Evolutionary conservation across 2,888 invertebrate species (phyloP).

Genomic region (Xestia c-nigrum): DNA sequence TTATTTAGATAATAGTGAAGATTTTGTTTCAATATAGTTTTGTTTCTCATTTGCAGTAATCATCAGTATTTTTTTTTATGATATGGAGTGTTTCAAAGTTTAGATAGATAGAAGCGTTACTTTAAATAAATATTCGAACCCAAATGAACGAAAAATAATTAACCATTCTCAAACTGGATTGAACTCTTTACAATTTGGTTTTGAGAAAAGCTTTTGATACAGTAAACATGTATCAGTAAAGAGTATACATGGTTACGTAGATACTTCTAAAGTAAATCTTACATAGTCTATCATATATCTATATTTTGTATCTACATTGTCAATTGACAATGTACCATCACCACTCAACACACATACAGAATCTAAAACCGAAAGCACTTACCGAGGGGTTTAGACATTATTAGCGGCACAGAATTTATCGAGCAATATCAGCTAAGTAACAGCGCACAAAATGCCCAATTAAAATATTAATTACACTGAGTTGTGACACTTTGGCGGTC

Average conservation of each 20-base stretch:
- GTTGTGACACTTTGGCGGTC: conserved; percentile 85
- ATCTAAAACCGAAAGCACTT: conserved; percentile 76
- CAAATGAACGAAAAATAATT: background rate
- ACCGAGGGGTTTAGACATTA: conserved; percentile 78
- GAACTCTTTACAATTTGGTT: background rate
- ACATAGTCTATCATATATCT: background rate
- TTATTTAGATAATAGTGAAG: background rate
- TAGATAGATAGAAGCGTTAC: no score
- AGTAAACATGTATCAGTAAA: background rate
- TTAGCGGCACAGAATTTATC: conserved; percentile 87
- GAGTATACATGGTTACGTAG: background rate
- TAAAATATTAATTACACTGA: conserved; percentile 90
- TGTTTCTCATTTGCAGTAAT: background rate
- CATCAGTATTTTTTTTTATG: background rate
- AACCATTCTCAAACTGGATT: background rate
- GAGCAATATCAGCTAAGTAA: conserved; percentile 88
- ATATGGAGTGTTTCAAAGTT: background rate
- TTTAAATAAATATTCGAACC: background rate
- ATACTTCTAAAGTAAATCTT: background rate
- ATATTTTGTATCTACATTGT: background rate
- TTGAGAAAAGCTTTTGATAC: background rate
- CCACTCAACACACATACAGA: conserved; percentile 62
- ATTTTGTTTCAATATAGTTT: background rate
- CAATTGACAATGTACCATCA: conserved; percentile 29
- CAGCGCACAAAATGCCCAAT: conserved; percentile 89